These are phyloP conservation scores for Cnemophilus loriae DNA, from an alignment of 2,113 vertebrate genomes.

Conservation along the genomic window DNA sequence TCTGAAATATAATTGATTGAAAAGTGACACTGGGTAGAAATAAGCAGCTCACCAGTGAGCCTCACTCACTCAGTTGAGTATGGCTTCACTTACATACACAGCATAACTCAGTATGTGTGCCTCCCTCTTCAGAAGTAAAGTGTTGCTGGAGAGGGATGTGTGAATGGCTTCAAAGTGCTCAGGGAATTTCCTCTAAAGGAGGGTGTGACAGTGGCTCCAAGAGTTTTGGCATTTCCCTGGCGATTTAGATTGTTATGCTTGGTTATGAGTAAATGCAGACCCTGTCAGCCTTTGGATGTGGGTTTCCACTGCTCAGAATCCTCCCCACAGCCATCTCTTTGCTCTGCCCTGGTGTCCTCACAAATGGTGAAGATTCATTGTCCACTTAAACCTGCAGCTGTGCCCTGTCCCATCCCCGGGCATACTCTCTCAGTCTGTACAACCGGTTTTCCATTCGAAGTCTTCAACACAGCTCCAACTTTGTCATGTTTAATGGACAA, in stretches of 20 bases:
- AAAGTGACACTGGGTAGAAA: neutral
- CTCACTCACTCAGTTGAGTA: neutral
- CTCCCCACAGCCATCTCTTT: neutral
- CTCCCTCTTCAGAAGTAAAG: neutral
- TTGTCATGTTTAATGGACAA: neutral
- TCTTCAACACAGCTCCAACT: neutral
- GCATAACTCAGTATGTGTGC: constrained; percentile 5
- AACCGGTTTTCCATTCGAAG: neutral
- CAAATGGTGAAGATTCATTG: neutral
- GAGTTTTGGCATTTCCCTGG: neutral
- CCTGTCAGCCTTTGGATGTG: neutral
- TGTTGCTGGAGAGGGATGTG: constrained; percentile 6
- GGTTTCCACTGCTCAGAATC: neutral
- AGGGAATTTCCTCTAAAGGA: neutral
- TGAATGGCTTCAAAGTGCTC: neutral
- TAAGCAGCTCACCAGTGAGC: neutral
- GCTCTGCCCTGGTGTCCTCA: neutral
- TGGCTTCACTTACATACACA: neutral
- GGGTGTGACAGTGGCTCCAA: neutral
- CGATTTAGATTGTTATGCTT: neutral
- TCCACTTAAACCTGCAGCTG: neutral
- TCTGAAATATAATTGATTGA: neutral
- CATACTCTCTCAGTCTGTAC: neutral
- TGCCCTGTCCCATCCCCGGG: neutral
- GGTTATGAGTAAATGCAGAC: neutral